Percentiles rank a stretch among this genome's conserved stretches.
These are phyloP conservation scores for Perca fluviatilis DNA, from an alignment of 2,113 vertebrate species.

Conservation along the genomic window DNA sequence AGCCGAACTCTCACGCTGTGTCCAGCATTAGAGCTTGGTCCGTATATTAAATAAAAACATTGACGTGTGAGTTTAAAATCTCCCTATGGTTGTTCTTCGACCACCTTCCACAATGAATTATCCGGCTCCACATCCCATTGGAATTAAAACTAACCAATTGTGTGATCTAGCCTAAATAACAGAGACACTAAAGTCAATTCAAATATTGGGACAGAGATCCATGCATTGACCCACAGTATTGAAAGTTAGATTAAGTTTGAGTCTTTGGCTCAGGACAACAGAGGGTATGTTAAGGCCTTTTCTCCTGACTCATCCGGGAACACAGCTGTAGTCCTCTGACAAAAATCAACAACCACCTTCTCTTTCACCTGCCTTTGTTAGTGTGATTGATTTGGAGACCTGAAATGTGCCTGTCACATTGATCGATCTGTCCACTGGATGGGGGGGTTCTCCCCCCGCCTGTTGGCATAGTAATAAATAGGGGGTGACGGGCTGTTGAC, in stretches of 20 bases:
- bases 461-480: slow-evolving; percentile 76
- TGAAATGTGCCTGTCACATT: slow-evolving; percentile 80
- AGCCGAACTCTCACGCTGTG: slow-evolving; percentile 54
- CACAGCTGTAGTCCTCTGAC: slow-evolving; percentile 30
- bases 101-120: slow-evolving; percentile 4
- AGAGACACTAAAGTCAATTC: neutral
- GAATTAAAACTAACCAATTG: neutral
- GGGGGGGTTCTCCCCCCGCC: slow-evolving; percentile 40
- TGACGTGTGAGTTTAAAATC: slow-evolving; percentile 43
- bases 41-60: slow-evolving; percentile 44
- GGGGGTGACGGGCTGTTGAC: slow-evolving; percentile 68
- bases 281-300: slow-evolving; percentile 21
- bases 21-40: slow-evolving; percentile 30
- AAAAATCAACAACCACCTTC: slow-evolving; percentile 35
- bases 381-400: slow-evolving; percentile 72
- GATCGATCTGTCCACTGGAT: slow-evolving; percentile 74
- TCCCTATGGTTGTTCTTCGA: slow-evolving; percentile 24
- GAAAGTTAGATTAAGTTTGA: slow-evolving; percentile 39
- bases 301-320: slow-evolving; percentile 62
- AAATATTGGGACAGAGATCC: neutral
- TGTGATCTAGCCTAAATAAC: neutral
- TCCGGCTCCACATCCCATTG: neutral
- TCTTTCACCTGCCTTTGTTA: slow-evolving; percentile 65
- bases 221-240: neutral
- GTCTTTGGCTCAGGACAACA: slow-evolving; percentile 32